phyloP scores from a whole-genome alignment of 2,113 vertebrate species.

The Xerus inauris region DNA sequence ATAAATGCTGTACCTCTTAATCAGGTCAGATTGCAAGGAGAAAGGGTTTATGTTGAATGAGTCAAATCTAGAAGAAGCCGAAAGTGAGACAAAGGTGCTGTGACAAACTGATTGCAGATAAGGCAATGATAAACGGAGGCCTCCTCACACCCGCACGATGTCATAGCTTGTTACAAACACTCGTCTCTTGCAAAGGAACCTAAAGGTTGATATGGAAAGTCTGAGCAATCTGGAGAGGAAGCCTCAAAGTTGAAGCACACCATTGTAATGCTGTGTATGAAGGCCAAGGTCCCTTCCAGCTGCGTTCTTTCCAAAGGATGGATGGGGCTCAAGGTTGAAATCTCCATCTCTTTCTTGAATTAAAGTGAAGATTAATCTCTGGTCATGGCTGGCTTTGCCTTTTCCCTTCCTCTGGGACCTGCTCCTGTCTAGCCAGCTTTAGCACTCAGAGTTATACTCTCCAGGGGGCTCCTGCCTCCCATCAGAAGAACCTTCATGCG shows the following conservation, averaged over 20 bases:
- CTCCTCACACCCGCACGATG: background rate
- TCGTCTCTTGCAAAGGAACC: constrained; percentile 28
- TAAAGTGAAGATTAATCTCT: background rate
- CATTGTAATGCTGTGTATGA: background rate
- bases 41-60: background rate
- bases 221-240: constrained; percentile 42
- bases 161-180: background rate
- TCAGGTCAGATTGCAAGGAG: background rate
- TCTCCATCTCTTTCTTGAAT: background rate
- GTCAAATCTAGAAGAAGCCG: constrained; percentile 52
- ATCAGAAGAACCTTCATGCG: background rate
- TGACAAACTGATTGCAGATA: constrained; percentile 53
- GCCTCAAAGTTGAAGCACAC: background rate
- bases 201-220: constrained; percentile 40
- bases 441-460: background rate
- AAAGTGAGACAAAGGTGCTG: constrained; percentile 31
- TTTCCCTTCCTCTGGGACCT: background rate
- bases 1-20: background rate
- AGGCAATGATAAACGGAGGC: background rate
- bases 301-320: background rate
- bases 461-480: background rate
- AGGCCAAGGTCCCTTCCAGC: background rate
- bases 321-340: background rate
- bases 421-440: background rate
- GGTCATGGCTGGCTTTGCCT: background rate